These are phyloP conservation scores for Mythimna loreyi DNA, from an alignment of 2,888 invertebrate species.

Conservation along the genomic window DNA sequence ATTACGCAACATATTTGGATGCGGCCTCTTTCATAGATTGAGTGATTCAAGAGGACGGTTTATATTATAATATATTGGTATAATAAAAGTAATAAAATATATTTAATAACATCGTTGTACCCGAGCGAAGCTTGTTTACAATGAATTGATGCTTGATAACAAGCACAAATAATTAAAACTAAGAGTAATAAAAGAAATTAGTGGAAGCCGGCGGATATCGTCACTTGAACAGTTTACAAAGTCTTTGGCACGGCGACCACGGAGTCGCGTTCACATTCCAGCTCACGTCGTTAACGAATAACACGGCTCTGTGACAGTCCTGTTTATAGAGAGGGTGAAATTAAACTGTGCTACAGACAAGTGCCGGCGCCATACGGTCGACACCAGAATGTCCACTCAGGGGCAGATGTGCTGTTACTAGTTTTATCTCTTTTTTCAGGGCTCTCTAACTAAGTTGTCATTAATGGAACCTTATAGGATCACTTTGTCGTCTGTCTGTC, in stretches of 20 bases:
- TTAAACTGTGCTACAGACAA: conserved; percentile 13
- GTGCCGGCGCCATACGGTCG: background rate
- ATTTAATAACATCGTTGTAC: no score
- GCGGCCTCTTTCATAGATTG: no score
- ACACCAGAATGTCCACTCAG: conserved; percentile 23
- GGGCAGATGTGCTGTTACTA: background rate
- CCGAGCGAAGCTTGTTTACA: no score
- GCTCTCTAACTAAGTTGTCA: no score
- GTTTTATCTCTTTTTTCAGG: background rate
- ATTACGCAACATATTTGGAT: no score
- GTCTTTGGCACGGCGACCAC: background rate
- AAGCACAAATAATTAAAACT: conserved; percentile 21
- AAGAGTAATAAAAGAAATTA: conserved; percentile 34
- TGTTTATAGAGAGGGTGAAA: conserved; percentile 6
- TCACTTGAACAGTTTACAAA: conserved; percentile 22
- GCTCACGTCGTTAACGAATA: conserved; percentile 30
- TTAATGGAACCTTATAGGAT: no score
- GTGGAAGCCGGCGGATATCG: conserved; percentile 14
- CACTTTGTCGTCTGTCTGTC: no score
- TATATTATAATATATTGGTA: no score
- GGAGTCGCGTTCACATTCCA: background rate
- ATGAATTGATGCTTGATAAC: background rate
- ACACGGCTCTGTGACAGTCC: conserved; percentile 33
- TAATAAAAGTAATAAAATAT: no score
- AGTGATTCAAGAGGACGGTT: no score